Percentiles rank a stretch among this genome's conserved stretches.
These are phyloP conservation scores for Calidris pugnax DNA, from an alignment of 2,113 vertebrate genomes.

Conservation along the genomic window DNA sequence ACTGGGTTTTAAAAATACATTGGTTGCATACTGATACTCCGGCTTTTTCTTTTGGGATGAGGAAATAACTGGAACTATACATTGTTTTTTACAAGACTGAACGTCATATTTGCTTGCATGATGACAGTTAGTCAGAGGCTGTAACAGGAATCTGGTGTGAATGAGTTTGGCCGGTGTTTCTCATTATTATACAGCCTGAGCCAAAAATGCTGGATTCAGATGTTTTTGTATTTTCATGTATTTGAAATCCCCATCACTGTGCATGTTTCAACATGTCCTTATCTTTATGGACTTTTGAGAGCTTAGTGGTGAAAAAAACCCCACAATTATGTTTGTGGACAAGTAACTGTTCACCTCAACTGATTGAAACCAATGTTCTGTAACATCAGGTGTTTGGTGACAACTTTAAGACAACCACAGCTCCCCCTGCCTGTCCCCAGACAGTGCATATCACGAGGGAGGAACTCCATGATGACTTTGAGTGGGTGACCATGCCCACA, in stretches of 20 bases:
- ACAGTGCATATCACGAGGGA: neutral
- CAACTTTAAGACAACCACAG: neutral
- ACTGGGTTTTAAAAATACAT: neutral
- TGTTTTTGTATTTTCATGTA: neutral
- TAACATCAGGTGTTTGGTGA: neutral
- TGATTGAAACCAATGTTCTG: neutral
- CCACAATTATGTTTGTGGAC: neutral
- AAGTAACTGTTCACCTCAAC: neutral
- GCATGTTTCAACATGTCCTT: neutral
- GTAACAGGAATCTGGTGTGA: neutral
- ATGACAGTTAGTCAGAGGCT: neutral
- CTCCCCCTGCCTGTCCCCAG: neutral
- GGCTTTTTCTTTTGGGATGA: neutral
- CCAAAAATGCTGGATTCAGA: neutral
- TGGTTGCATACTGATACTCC: neutral
- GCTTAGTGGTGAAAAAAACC: neutral
- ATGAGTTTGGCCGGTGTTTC: neutral
- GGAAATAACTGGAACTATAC: neutral
- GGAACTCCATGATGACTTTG: neutral
- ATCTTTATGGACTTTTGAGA: neutral
- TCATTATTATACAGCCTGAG: neutral
- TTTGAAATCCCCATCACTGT: neutral
- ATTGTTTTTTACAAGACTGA: neutral
- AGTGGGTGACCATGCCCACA: neutral
- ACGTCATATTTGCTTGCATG: neutral